phyloP scores from a whole-genome alignment of 2,113 vertebrate genomes.

The Larimichthys polyactis region DNA sequence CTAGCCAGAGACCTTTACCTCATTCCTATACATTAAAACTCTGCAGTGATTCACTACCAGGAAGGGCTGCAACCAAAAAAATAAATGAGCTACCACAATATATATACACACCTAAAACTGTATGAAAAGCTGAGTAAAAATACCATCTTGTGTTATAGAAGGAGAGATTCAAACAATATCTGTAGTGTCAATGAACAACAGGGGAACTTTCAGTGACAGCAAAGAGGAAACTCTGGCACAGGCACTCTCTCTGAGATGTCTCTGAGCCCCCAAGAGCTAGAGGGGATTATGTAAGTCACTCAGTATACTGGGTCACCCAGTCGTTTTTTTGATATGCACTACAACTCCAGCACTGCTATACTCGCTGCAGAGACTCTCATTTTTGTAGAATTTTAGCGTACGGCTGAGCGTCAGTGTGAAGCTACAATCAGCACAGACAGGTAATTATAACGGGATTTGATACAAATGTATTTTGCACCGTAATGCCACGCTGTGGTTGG shows the following conservation, averaged over 20 bases:
- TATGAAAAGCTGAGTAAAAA: neutral
- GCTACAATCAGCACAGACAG: neutral
- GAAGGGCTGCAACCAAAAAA: neutral
- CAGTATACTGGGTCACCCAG: conserved; percentile 77
- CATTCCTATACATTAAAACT: conserved; percentile 4
- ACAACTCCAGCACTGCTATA: conserved; percentile 29
- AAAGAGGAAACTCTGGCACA: conserved; percentile 58
- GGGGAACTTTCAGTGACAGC: conserved; percentile 56
- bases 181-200: conserved; percentile 9
- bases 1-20: conserved; percentile 1
- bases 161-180: conserved; percentile 9
- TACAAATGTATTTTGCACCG: neutral
- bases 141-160: neutral
- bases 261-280: conserved; percentile 61
- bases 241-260: conserved; percentile 65
- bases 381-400: neutral
- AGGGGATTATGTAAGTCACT: conserved; percentile 78
- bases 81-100: neutral
- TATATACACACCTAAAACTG: neutral
- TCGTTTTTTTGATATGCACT: conserved; percentile 62
- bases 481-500: neutral
- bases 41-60: conserved; percentile 12
- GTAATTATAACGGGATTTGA: neutral
- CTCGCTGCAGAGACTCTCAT: conserved; percentile 27
- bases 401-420: neutral